Evolutionary conservation across 2,888 invertebrate genomes (phyloP), one percentile per base, ranked within the genome.

Genomic region (Acheta domesticus): DNA sequence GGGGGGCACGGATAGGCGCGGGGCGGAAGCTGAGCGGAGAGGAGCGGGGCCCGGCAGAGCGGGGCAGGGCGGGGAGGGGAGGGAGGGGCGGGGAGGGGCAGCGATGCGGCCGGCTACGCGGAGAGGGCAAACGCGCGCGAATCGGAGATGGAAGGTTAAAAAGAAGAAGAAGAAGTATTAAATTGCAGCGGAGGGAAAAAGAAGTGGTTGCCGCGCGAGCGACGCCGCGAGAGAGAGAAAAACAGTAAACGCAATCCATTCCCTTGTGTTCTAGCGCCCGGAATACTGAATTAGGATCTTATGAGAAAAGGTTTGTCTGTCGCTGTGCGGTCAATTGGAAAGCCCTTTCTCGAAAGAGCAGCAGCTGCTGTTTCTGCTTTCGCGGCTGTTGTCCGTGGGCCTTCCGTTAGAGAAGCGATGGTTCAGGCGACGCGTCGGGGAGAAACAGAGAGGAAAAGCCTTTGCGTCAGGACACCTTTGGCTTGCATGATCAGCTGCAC

Each of bases 31-130:
- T 3, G 5, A 5, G 36, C 36, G 4, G 36, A 0, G 5, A 5
- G 36, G 36, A 4, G 36, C 5, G 36, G 4, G 4, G 36, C 36
- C 2, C 3, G 36, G 2, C 23, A 2, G 23, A 2, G 23, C 23
- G 23, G 23, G 62, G 74, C 75, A 77, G 76, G 74, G 74, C 74
- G 77, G 74, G n/a, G 62, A 73, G 77, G 77, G 21, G 14, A 20
- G 48, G 62, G n/a, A 23, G 74, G 21, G 62, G 80, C 77, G 79
- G 80, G 79, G 78, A 76, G 78, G 79, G 79, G 75, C 74, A 76
- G 78, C 20, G 50, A 76, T 12, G 62, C 76, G 74, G 48, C 62
- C 79, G 62, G 74, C 75, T 76, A 74, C 73, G 74, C 74, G 77
- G 50, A 36, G 76, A 76, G 77, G 77, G 23, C 12, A 48, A 21